phyloP scores from a whole-genome alignment of 2,888 invertebrate genomes.

The Phalangium opilio region DNA sequence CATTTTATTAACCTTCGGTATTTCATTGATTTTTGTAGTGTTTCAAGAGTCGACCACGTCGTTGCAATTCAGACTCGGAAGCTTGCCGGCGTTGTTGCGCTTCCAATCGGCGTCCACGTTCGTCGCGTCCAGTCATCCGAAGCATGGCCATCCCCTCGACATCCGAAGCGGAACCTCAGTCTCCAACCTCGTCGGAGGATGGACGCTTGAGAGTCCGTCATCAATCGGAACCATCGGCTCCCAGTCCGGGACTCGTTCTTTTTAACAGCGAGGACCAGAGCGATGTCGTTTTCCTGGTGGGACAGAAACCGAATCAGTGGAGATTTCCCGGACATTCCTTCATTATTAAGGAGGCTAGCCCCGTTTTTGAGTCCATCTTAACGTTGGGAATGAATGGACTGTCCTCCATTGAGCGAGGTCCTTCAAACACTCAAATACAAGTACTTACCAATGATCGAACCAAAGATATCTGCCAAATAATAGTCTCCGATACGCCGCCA shows the following conservation, averaged over 20 bases:
- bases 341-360: conserved; percentile 45
- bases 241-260: conserved; percentile 19
- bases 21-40: too few species aligned
- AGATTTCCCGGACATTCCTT: conserved; percentile 50
- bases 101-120: too few species aligned
- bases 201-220: too few species aligned
- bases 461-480: conserved; percentile 32
- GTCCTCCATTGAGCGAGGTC: neutral
- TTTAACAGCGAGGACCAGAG: conserved; percentile 31
- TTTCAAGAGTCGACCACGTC: too few species aligned
- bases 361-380: conserved; percentile 46
- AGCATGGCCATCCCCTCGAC: too few species aligned
- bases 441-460: conserved; percentile 22
- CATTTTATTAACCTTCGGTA: too few species aligned
- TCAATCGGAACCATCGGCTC: conserved; percentile 16
- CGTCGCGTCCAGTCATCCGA: too few species aligned
- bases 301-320: conserved; percentile 39
- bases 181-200: too few species aligned
- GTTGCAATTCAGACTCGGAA: too few species aligned
- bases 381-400: conserved; percentile 19
- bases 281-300: conserved; percentile 48
- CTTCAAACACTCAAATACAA: neutral
- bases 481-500: conserved; percentile 43
- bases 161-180: too few species aligned
- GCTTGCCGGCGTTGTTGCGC: too few species aligned